Evolutionary conservation across 2,888 invertebrate genomes (phyloP).

Genomic region (Orgyia antiqua): DNA sequence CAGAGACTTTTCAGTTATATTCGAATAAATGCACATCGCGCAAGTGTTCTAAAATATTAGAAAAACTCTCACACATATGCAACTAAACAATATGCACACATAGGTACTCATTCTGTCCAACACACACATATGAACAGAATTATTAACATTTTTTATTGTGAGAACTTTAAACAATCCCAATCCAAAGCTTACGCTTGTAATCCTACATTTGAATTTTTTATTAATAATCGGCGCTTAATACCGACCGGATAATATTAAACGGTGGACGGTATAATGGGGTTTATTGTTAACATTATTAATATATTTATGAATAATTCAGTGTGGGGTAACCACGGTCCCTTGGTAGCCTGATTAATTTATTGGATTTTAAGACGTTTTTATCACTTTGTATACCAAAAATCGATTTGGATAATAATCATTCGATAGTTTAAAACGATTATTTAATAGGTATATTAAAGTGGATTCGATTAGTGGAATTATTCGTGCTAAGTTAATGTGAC

Average conservation of each 20-base stretch:
- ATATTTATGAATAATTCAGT: conserved; percentile 66
- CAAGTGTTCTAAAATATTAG: too few relatives aligned
- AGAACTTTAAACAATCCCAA: conserved; percentile 65
- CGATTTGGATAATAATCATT: conserved; percentile 14
- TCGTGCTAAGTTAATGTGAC: conserved; percentile 1
- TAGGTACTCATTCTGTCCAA: too few relatives aligned
- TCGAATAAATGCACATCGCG: too few relatives aligned
- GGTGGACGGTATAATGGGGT: conserved; percentile 36
- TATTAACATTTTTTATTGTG: conserved; percentile 49
- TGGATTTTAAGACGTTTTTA: conserved; percentile 16
- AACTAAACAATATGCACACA: too few relatives aligned
- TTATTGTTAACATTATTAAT: conserved; percentile 68
- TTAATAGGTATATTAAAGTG: conserved; percentile 18
- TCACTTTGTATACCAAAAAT: conserved; percentile 14
- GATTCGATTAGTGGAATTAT: conserved; percentile 20
- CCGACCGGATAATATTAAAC: conserved; percentile 39
- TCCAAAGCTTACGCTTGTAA: conserved; percentile 60
- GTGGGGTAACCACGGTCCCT: conserved; percentile 29
- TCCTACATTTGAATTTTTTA: conserved; percentile 72
- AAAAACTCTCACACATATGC: too few relatives aligned
- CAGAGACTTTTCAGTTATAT: too few relatives aligned
- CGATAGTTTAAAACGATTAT: conserved; percentile 5
- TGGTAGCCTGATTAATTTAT: conserved; percentile 21
- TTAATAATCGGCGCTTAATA: conserved; percentile 56
- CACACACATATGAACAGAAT: conserved; percentile 13